Conservation (phyloP, 23 tunicate species). For the Styela plicata region DNA sequence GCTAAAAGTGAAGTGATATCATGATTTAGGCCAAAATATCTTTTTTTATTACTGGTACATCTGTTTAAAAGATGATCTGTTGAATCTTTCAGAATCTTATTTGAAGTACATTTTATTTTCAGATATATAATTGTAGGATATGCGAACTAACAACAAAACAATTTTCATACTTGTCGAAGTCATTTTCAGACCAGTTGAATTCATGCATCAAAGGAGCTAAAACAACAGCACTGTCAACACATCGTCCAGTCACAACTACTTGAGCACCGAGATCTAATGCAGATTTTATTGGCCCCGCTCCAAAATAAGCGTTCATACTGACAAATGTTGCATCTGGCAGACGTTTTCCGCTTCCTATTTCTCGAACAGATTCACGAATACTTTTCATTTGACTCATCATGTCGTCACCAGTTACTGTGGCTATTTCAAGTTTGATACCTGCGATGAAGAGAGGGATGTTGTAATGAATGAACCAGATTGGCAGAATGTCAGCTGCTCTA, state of each 20-base stretch:
- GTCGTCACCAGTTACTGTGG: constrained; percentile 57
- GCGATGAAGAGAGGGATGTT: background rate
- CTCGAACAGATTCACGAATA: constrained; percentile 29
- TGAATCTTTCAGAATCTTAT: background rate
- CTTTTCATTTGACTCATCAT: constrained; percentile 32
- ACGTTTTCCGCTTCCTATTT: constrained; percentile 37
- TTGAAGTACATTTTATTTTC: too few relatives aligned
- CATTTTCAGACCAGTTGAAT: constrained; percentile 61
- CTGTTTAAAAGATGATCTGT: background rate
- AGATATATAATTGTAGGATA: too few relatives aligned
- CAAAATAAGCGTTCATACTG: constrained; percentile 96
- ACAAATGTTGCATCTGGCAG: constrained; percentile 52
- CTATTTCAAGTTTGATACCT: constrained; percentile 19
- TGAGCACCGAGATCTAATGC: constrained; percentile 91
- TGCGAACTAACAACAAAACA: too few relatives aligned
- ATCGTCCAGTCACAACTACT: constrained; percentile 87
- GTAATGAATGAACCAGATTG: too few relatives aligned
- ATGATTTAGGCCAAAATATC: too few relatives aligned
- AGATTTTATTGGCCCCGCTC: constrained; percentile 65
- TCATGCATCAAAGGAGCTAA: constrained; percentile 91
- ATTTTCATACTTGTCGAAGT: constrained; percentile 67
- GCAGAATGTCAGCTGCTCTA: too few relatives aligned
- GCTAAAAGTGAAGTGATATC: too few relatives aligned
- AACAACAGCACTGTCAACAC: constrained; percentile 89
- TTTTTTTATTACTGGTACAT: too few relatives aligned